A percentile compares a stretch with the other conserved stretches of the same genome.
Evolutionary conservation across 2,797 vertebrate genomes (phyloP).

Genomic region (Epinephelus coioides): DNA sequence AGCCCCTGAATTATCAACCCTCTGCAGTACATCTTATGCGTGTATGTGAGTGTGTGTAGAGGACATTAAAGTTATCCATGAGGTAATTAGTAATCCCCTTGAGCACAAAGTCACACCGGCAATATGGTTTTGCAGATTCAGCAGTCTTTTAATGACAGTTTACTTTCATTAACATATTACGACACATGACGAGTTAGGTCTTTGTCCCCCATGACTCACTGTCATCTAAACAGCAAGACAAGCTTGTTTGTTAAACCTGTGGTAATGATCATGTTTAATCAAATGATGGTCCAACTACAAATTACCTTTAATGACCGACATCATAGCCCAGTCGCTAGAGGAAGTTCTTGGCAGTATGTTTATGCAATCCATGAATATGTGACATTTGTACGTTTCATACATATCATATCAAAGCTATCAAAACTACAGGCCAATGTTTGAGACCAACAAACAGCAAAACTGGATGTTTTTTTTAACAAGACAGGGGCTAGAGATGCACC

Average conservation of each 20-base stretch:
- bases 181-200: not conserved
- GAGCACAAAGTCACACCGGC: constrained; percentile 19
- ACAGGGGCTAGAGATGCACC: too few relatives aligned
- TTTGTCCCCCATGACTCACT: not conserved
- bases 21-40: not conserved
- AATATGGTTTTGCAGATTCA: constrained; percentile 24
- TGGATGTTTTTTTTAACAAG: too few relatives aligned
- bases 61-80: constrained; percentile 3
- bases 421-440: too few relatives aligned
- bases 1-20: not conserved
- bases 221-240: not conserved
- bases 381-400: too few relatives aligned
- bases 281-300: constrained; percentile 1
- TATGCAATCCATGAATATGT: too few relatives aligned
- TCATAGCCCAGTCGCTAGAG: too few relatives aligned
- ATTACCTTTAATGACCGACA: too few relatives aligned
- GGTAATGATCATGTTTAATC: constrained; percentile 4
- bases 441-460: too few relatives aligned
- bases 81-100: constrained; percentile 22
- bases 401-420: too few relatives aligned
- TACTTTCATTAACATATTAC: constrained; percentile 32
- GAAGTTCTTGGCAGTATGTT: not conserved
- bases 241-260: not conserved
- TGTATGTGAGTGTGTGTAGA: not conserved
- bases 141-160: constrained; percentile 12